These are phyloP conservation scores for Pheosia gnoma DNA, from an alignment of 2,888 invertebrate species.

Conservation along the genomic window DNA sequence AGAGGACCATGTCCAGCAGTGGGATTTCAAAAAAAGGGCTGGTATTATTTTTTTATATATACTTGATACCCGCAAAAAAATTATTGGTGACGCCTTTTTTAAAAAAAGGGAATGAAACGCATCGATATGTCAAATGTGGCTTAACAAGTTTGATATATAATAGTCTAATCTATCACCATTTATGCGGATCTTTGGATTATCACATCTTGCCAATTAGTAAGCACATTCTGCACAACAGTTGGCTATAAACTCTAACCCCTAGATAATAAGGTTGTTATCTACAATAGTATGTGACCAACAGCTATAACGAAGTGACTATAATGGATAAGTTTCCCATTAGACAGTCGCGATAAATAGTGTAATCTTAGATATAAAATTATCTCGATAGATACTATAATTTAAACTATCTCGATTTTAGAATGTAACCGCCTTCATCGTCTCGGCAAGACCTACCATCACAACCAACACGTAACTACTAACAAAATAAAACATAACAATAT, in stretches of 20 bases:
- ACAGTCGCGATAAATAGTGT: background rate
- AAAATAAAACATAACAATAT: slow-evolving; percentile 18
- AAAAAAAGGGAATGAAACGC: too few relatives aligned
- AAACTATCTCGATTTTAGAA: slow-evolving; percentile 20
- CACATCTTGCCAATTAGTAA: too few relatives aligned
- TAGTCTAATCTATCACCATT: too few relatives aligned
- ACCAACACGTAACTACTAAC: slow-evolving; percentile 24
- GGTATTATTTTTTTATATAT: too few relatives aligned
- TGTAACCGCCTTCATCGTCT: slow-evolving; percentile 12
- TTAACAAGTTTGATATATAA: too few relatives aligned
- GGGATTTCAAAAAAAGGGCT: too few relatives aligned
- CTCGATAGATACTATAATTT: slow-evolving; percentile 9
- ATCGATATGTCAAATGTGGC: too few relatives aligned
- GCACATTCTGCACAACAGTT: background rate
- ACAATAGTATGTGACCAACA: background rate
- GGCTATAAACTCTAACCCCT: background rate
- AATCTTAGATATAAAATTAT: slow-evolving; percentile 9
- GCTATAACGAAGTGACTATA: background rate
- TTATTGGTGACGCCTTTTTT: too few relatives aligned
- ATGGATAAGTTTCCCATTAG: background rate
- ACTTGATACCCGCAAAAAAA: too few relatives aligned
- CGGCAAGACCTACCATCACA: slow-evolving; percentile 40
- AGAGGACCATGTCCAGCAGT: too few relatives aligned
- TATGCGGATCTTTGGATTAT: too few relatives aligned
- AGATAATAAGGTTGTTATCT: background rate